Evolutionary conservation across 2,113 vertebrate genomes (phyloP).

Genomic region (Gobius niger): DNA sequence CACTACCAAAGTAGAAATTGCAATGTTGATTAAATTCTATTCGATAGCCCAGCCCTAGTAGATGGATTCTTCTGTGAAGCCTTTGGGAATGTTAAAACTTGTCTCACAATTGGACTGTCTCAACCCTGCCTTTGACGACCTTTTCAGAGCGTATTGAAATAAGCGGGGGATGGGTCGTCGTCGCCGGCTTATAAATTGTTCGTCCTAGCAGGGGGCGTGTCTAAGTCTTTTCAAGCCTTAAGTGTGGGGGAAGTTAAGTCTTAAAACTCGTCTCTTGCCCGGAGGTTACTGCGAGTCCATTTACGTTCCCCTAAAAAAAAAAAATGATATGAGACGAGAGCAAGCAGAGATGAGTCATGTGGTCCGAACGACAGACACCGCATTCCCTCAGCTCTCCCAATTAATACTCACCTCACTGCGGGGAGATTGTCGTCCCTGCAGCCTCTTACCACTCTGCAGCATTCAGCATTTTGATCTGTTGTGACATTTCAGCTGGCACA

Average conservation of each 20-base stretch:
- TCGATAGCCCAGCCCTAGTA: too few species aligned
- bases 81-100: background rate
- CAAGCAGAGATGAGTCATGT: constrained; percentile 27
- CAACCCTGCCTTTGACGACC: background rate
- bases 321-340: constrained; percentile 25
- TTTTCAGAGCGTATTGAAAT: constrained; percentile 17
- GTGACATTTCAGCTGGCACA: constrained; percentile 54
- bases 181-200: constrained; percentile 67
- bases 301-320: constrained; percentile 32
- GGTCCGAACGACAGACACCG: constrained; percentile 29
- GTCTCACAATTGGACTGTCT: background rate
- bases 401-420: constrained; percentile 30
- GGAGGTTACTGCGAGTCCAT: constrained; percentile 19
- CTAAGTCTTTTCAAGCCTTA: constrained; percentile 49
- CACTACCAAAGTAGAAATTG: too few species aligned
- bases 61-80: background rate
- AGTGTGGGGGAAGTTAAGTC: constrained; percentile 41
- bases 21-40: too few species aligned
- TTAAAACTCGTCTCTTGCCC: constrained; percentile 50
- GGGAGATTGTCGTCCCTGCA: constrained; percentile 32
- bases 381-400: constrained; percentile 26
- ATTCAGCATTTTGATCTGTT: constrained; percentile 36
- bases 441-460: constrained; percentile 23
- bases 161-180: constrained; percentile 62
- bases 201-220: constrained; percentile 53